Evolutionary conservation across 2,113 vertebrate species (phyloP), one percentile per base, ranked within the genome.

Genomic region (Tricholaema leucomelas): DNA sequence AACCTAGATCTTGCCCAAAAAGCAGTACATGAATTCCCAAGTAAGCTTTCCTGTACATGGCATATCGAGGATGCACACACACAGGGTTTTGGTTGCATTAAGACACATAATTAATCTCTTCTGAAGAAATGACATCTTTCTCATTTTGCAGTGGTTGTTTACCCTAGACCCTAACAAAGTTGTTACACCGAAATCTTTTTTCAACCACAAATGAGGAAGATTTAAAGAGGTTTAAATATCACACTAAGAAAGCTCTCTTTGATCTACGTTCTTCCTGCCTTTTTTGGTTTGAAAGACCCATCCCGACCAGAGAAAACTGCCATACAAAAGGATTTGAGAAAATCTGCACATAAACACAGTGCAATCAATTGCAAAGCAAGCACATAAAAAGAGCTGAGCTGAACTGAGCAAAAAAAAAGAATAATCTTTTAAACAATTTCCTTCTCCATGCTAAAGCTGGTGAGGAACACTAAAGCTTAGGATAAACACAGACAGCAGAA

Each of bases 141-240:
- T 85, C 21, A 59, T 80, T 87, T 76, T 13, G 28, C 16, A 89
- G 59, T 73, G 40, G 50, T 25, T 70, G 63, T 72, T 92, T 89
- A 79, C 19, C 38, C 44, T 33, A 50, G 24, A 54, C 25, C 14
- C 78, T 82, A 79, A 85, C 46, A 72, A 88, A 69, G 44, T 19
- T 55, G 12, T 56, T 90, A 48, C 14, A 30, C 21, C 56, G 42
- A 86, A 87, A 79, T 46, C 21, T 58, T 16, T 60, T 60, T 71
- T 75, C 61, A 81, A 31, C 15, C 36, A 78, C 50, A 81, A 81
- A 48, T 12, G 8, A 65, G 10, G 50, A 80, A 76, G 59, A 73
- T 65, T 88, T 88, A 81, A 88, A 86, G 73, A 75, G 9, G 25
- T 64, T 90, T 92, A 81, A 92, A 72, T 23, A 46, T n/a, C 28